Percentiles rank a stretch among this genome's conserved stretches.
phyloP scores from a whole-genome alignment of 30 jellyfish, hydroid and myxozoan genomes.

The Hydractinia symbiolongicarpus region DNA sequence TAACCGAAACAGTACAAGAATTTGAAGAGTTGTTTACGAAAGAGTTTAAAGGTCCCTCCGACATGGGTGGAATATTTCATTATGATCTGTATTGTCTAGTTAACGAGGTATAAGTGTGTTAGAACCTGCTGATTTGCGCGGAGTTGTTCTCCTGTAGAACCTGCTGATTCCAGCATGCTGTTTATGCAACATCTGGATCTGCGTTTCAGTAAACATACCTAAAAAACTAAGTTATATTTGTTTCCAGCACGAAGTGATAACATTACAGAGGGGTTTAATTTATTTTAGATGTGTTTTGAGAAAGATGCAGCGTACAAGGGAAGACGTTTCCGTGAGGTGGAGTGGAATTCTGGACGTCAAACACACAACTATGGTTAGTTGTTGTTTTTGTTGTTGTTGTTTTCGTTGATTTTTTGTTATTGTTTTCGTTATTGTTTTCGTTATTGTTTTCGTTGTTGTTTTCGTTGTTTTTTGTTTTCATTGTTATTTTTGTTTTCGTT shows the following conservation, averaged over 20 bases:
- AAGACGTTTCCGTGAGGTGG: background rate
- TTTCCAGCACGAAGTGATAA: background rate
- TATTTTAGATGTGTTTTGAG: constrained; percentile 8
- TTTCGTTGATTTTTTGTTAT: too few relatives aligned
- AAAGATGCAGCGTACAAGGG: background rate
- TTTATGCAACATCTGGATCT: too few relatives aligned
- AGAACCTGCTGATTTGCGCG: background rate
- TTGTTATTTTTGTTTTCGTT: too few relatives aligned
- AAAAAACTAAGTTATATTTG: too few relatives aligned
- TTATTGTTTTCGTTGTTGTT: too few relatives aligned
- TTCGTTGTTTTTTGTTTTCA: too few relatives aligned
- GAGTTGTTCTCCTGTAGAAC: too few relatives aligned
- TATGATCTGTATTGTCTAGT: background rate
- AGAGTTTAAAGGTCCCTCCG: background rate
- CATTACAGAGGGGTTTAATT: background rate
- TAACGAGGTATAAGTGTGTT: background rate
- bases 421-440: too few relatives aligned
- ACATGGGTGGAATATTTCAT: constrained; percentile 15
- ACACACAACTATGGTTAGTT: too few relatives aligned
- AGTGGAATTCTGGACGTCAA: constrained; percentile 2
- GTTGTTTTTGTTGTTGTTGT: too few relatives aligned
- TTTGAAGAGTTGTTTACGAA: background rate
- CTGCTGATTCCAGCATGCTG: too few relatives aligned
- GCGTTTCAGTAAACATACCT: too few relatives aligned
- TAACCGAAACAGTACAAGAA: constrained; percentile 18